These are phyloP conservation scores for Macaca fascicularis DNA, from an alignment of 2,113 vertebrate species.

Conservation along the genomic window T2T-MFA8v1.1 NC_088389.1:45867001-45867500, in stretches of 20 bases:
- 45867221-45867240: neutral
- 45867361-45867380: neutral
- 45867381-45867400: neutral
- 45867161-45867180: neutral
- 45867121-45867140: neutral
- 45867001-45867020: neutral
- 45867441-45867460: neutral
- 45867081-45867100: neutral
- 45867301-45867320: neutral
- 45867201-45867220: neutral
- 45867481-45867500: neutral
- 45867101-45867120: neutral
- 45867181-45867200: neutral
- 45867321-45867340: neutral
- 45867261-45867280: neutral
- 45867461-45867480: neutral
- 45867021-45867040: neutral
- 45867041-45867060: neutral
- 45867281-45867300: neutral
- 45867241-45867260: neutral
- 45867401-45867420: neutral
- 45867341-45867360: neutral
- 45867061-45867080: neutral
- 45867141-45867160: neutral
- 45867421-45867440: neutral